Percentiles rank a stretch among this genome's conserved stretches.
Evolutionary conservation across 2,113 vertebrate genomes (phyloP).

Genomic region (Alouatta palliata): DNA sequence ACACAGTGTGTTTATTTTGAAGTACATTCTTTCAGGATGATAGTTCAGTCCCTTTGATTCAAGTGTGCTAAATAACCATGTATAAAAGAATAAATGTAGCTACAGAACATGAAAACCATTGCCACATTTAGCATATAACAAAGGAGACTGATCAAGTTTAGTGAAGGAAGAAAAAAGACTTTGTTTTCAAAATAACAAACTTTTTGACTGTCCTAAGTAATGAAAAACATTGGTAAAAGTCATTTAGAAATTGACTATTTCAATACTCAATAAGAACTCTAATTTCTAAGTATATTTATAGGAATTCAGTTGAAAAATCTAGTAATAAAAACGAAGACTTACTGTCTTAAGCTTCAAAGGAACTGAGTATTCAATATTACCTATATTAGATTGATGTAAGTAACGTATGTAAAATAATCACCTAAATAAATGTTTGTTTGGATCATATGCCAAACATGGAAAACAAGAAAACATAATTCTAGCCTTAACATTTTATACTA

Average conservation of each 20-base stretch:
- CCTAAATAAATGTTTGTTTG: neutral
- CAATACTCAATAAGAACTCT: neutral
- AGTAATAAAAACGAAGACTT: neutral
- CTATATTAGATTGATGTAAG: neutral
- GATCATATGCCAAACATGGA: neutral
- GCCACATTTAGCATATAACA: conserved; percentile 42
- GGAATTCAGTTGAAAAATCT: neutral
- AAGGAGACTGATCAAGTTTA: conserved; percentile 32
- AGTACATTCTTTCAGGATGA: conserved; percentile 60
- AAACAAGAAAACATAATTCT: neutral
- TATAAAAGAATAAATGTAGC: conserved; percentile 52
- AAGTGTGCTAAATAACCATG: conserved; percentile 53
- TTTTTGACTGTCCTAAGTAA: neutral
- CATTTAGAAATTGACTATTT: neutral
- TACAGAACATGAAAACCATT: conserved; percentile 34
- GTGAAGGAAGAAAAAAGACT: neutral
- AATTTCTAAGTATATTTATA: neutral
- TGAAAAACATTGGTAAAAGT: neutral
- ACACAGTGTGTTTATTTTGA: conserved; percentile 60
- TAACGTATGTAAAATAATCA: conserved; percentile 42
- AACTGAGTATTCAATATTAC: neutral
- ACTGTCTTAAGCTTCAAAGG: neutral
- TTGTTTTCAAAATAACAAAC: conserved; percentile 30
- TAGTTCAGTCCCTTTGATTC: conserved; percentile 45
- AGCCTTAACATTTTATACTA: neutral